phyloP scores from a whole-genome alignment of 2,888 invertebrate species.

The Cosmia trapezina region DNA sequence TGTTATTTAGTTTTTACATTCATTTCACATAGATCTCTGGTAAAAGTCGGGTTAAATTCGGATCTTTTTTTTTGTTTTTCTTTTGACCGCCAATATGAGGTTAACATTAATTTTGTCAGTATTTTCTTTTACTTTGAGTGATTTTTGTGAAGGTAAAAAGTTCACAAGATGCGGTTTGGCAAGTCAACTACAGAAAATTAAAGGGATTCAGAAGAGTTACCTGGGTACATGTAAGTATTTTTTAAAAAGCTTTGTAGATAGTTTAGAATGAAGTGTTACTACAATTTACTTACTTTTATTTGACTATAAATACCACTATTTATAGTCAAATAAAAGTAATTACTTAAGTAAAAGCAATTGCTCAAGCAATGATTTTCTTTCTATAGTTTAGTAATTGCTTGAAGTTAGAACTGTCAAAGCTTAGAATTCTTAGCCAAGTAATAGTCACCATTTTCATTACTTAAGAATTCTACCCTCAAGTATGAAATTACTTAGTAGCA shows the following conservation, averaged over 20 bases:
- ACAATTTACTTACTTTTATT: too few species aligned
- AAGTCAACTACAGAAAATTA: constrained; percentile 67
- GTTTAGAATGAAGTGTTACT: too few species aligned
- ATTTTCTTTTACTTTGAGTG: neutral
- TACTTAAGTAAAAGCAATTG: too few species aligned
- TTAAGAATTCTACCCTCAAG: too few species aligned
- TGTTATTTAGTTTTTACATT: neutral
- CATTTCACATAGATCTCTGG: neutral
- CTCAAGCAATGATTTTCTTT: too few species aligned
- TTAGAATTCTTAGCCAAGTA: too few species aligned
- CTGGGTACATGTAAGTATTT: constrained; percentile 79
- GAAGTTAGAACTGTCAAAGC: too few species aligned
- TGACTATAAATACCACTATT: too few species aligned
- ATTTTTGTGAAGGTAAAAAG: constrained; percentile 63
- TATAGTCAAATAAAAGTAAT: too few species aligned
- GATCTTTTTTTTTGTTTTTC: accelerated
- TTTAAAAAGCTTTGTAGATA: neutral
- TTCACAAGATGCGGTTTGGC: constrained; percentile 78
- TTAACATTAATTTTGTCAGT: constrained; percentile 1
- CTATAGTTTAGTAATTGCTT: too few species aligned
- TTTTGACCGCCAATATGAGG: constrained; percentile 15
- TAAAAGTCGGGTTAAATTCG: neutral
- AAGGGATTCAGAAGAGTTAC: constrained; percentile 72
- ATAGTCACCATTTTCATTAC: too few species aligned
- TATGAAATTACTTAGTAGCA: too few species aligned